Evolutionary conservation across 2,888 invertebrate genomes (phyloP).

Genomic region (Mythimna lalbum): DNA sequence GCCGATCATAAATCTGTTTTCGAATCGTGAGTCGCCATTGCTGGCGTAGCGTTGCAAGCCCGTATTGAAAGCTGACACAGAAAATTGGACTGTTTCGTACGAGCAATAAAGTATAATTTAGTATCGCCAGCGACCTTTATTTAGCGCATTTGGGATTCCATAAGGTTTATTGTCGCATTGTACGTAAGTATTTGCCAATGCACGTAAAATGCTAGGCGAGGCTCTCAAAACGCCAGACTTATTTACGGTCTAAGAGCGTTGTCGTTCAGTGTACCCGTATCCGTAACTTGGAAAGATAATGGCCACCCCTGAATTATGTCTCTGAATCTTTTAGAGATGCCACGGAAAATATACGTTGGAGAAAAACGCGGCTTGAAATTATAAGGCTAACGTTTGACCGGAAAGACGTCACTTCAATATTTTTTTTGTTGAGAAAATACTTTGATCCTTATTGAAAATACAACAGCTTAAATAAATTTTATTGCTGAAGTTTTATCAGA

Average conservation of each 20-base stretch:
- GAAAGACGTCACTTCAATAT: no score
- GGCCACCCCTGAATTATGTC: constrained; percentile 63
- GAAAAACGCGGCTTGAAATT: constrained; percentile 32
- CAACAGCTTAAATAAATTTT: not conserved
- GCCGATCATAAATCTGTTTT: constrained; percentile 90
- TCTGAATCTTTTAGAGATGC: constrained; percentile 54
- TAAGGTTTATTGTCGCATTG: constrained; percentile 87
- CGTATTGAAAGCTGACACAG: constrained; percentile 74
- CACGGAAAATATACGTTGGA: constrained; percentile 42
- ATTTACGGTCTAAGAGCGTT: constrained; percentile 84
- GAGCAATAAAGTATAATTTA: constrained; percentile 83
- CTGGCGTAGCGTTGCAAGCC: constrained; percentile 76
- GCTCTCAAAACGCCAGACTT: constrained; percentile 88
- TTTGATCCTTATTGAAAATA: no score
- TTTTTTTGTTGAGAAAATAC: no score
- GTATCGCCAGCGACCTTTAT: constrained; percentile 73
- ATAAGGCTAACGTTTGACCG: not conserved
- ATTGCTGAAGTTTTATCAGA: not conserved
- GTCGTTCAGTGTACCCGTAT: constrained; percentile 62
- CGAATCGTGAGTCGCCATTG: constrained; percentile 88
- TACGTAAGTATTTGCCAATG: constrained; percentile 90
- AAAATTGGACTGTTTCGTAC: constrained; percentile 76
- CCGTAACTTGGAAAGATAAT: constrained; percentile 68
- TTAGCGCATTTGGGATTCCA: constrained; percentile 79
- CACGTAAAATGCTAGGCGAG: constrained; percentile 88